Base-by-base conservation (phyloP, 2,797 vertebrate species). In the Serranus cabrilla region DNA sequence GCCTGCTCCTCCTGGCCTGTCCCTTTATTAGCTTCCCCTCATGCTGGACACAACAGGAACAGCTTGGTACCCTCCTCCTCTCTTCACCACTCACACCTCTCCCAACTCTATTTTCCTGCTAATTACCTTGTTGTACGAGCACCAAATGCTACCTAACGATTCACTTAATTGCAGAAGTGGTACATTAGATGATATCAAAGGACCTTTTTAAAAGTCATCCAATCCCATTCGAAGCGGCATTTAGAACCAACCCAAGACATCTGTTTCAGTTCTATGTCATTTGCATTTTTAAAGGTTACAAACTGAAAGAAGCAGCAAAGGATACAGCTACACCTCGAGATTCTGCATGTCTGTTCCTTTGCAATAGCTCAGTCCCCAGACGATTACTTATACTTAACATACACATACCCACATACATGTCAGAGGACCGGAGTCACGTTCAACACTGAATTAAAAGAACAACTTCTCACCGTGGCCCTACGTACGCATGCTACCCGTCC, bases 211-310 rank as follows among this genome's bases (percentile, higher is more conserved):
- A 94, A 94, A 93, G 88, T 91, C 90, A 91, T 86, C 89, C 78
- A 77, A 83, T 92, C 87, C 81, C 79, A 80, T 87, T 88, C 69
- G 71, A 70, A 83, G 85, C 75, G 70, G 86, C 91, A 91, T 93
- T 95, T 90, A 87, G 75, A 90, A 85, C 71, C 82, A 81, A 75
- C 78, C 86, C 69, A 72, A 81, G 87, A 90, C 92, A 93, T 93
- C 91, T 92, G 89, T 87, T 93, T 94, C 68, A 55, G 88, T 87
- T 81, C 79, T 49, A 78, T 57, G 61, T 85, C 86, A 91, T 94
- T 94, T 92, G 92, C 92, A 93, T 93, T 87, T 94, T 91, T 91
- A 94, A 94, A 94, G 93, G 92, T 94, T 94, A 91, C 70, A 82
- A 84, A 85, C 34, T 51, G 76, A 88, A 76, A 27, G 18, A 68